Evolutionary conservation across 1,140 invertebrate species (phyloP).

Genomic region (Calosoma granatense): DNA sequence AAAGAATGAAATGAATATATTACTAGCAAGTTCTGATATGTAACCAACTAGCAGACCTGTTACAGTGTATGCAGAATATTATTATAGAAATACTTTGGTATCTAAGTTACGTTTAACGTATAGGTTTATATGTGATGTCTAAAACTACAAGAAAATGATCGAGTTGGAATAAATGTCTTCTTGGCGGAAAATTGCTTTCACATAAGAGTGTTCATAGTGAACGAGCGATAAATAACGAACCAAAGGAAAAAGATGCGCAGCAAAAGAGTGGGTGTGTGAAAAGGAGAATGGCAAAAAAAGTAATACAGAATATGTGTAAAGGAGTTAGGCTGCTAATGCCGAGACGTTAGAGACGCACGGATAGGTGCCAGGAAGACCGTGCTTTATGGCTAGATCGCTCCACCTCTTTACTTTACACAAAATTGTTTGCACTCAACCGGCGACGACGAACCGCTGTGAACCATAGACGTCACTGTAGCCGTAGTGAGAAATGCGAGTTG

Average conservation of each 20-base stretch:
- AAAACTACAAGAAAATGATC: too few relatives aligned
- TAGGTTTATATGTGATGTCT: too few relatives aligned
- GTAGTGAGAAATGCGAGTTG: background rate
- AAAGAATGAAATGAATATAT: too few relatives aligned
- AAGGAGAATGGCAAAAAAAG: background rate
- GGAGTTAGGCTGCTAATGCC: background rate
- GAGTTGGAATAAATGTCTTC: conserved; percentile 1
- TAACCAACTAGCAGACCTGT: too few relatives aligned
- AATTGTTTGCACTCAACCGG: conserved; percentile 5
- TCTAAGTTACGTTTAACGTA: too few relatives aligned
- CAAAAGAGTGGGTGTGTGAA: background rate
- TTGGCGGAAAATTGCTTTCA: background rate
- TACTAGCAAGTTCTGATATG: too few relatives aligned
- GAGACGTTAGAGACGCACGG: background rate
- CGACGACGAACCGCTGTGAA: background rate
- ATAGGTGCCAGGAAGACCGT: background rate
- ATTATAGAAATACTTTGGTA: too few relatives aligned
- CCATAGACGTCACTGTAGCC: background rate
- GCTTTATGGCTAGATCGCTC: conserved; percentile 8
- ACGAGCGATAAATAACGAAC: conserved; percentile 3
- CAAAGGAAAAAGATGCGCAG: background rate
- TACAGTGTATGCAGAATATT: too few relatives aligned
- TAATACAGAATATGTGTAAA: background rate
- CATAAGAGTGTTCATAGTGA: conserved; percentile 3
- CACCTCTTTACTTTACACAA: conserved; percentile 6